Evolutionary conservation across 1,140 invertebrate species (phyloP).

Genomic region (Akabosia matsudoensis): DNA sequence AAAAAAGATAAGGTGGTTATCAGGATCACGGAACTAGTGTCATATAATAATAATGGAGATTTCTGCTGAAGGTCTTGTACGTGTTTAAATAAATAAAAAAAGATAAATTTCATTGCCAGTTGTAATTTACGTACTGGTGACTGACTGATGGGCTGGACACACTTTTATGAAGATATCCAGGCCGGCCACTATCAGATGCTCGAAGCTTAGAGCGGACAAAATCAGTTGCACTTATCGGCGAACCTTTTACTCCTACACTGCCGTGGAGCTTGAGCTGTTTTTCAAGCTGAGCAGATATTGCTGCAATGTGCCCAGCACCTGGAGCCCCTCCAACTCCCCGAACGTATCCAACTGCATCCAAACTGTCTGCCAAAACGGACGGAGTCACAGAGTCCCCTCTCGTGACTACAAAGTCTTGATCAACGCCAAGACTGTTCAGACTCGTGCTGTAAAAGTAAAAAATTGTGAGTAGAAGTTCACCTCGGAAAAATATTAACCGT

Average conservation of each 20-base stretch:
- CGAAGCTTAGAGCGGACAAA: conserved; percentile 30
- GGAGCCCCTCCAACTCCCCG: not conserved
- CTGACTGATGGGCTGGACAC: conserved; percentile 44
- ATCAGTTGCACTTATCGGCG: not conserved
- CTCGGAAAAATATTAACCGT: too few relatives aligned
- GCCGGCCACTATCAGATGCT: conserved; percentile 35
- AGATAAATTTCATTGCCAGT: too few relatives aligned
- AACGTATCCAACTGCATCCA: not conserved
- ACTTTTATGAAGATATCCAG: conserved; percentile 40
- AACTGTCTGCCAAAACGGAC: not conserved
- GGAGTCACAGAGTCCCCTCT: not conserved
- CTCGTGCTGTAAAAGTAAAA: too few relatives aligned
- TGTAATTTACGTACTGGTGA: conserved; percentile 37
- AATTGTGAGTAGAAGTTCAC: too few relatives aligned
- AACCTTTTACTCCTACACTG: not conserved
- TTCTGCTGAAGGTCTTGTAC: too few relatives aligned
- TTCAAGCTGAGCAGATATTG: not conserved
- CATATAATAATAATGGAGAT: too few relatives aligned
- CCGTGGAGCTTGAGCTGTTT: not conserved
- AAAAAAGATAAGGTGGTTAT: too few relatives aligned
- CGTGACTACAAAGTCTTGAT: conserved; percentile 2
- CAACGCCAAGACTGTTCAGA: not conserved
- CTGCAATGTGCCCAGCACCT: not conserved
- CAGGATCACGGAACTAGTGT: too few relatives aligned
- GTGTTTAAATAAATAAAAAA: too few relatives aligned